Base-by-base conservation (phyloP, 2,888 invertebrate genomes). In the Belgica antarctica region DNA sequence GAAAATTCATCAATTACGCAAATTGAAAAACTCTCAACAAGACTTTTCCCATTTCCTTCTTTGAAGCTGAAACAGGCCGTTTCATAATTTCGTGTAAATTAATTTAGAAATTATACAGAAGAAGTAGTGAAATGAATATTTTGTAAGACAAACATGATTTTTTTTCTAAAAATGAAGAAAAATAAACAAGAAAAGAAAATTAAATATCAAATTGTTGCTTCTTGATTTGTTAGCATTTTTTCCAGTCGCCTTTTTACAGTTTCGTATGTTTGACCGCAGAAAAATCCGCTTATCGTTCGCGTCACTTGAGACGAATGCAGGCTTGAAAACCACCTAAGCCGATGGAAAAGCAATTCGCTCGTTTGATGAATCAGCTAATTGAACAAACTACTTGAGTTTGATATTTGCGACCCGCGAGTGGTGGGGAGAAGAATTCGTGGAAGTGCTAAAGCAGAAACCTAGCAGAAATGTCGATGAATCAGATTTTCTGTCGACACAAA, bases 91-190 rank as follows among this genome's bases (percentile, higher is more conserved):
- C 5, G 59, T 59, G 59, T 59, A 59, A 59, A 27, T 59, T 27
- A 59, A 59, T 59, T 59, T 27, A 59, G 59, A 25, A 59, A 59
- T 59, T 59, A 27, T 59, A 59, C 27, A 59, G 15, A 15, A 19
- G 7, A 22, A 27, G 27, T 27, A 59, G 59, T 27, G n/a, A 27
- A 59, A 59, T 24, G 27, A 59, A 22, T 27, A 59, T 59, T 59
- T 59, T 59, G 57, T 59, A 59, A 59, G 59, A 59, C 59, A 59
- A 59, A 27, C 17, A 24, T 2, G n/a, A 27, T 27, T 5, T 10
- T 25, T 24, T 47, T 66, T 66, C 22, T 47, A 66, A 66, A 17
- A 28, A 68, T 31, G 17, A 52, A 41, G 25, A 52, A 68, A 52
- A 68, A 68, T 22, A 36, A 47, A 15, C 7, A 25, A 66, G 27